phyloP scores from a whole-genome alignment of 2,888 invertebrate genomes.

The Platynereis dumerilii region DNA sequence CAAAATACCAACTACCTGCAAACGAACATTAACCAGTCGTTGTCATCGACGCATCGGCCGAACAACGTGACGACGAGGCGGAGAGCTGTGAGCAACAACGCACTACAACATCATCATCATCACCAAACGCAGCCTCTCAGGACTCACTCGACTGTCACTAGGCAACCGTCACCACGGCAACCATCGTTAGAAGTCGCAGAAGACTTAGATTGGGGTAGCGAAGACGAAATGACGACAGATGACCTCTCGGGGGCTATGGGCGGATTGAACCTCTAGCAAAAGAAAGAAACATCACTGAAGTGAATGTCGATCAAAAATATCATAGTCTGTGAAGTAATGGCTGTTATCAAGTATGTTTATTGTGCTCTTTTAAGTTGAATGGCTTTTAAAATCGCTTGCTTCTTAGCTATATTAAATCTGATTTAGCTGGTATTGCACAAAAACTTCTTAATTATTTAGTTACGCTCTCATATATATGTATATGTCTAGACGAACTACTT shows the following conservation, averaged over 20 bases:
- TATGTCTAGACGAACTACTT: too few relatives aligned
- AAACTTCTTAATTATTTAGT: too few relatives aligned
- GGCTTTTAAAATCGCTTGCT: too few relatives aligned
- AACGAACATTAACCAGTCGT: neutral
- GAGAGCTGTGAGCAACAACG: neutral
- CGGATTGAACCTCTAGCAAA: constrained; percentile 40
- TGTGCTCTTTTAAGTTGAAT: too few relatives aligned
- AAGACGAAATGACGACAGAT: constrained; percentile 38
- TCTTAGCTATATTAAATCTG: too few relatives aligned
- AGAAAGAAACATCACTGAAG: too few relatives aligned
- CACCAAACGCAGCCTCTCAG: neutral
- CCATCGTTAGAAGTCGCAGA: constrained; percentile 5
- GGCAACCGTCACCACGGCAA: neutral
- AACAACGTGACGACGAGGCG: too few relatives aligned
- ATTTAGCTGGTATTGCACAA: too few relatives aligned
- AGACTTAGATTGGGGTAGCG: constrained; percentile 36
- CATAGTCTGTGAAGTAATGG: too few relatives aligned
- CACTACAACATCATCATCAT: constrained; percentile 3
- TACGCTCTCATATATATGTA: too few relatives aligned
- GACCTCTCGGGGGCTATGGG: constrained; percentile 49
- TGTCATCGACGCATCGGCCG: neutral
- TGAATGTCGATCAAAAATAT: too few relatives aligned
- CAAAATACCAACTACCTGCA: constrained; percentile 1
- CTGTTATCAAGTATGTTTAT: too few relatives aligned
- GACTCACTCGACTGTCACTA: neutral